Evolutionary conservation across 2,888 invertebrate genomes (phyloP).

Genomic region (Amblyteles armatorius): DNA sequence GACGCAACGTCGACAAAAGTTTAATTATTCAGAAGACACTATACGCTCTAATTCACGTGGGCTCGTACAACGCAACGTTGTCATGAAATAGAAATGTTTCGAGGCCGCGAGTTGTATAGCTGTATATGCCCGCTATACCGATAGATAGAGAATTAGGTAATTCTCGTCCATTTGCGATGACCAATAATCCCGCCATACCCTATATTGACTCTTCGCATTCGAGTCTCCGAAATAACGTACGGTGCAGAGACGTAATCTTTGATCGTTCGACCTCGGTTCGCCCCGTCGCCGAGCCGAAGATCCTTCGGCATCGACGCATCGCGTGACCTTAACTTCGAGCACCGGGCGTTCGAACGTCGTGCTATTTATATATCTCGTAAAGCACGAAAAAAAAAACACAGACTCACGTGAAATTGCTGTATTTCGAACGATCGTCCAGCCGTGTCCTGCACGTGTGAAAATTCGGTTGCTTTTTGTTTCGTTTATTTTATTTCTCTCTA

Average conservation of each 20-base stretch:
- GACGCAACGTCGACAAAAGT: constrained; percentile 43
- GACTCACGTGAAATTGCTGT: not conserved
- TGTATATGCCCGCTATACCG: not conserved
- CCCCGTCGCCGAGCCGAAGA: constrained; percentile 43
- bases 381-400: not conserved
- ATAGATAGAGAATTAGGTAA: constrained; percentile 42
- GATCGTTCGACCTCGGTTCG: constrained; percentile 61
- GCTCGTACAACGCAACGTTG: constrained; percentile 1
- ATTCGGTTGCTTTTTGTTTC: constrained; percentile 39
- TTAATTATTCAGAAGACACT: constrained; percentile 45
- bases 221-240: constrained; percentile 66
- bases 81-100: constrained; percentile 31
- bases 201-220: constrained; percentile 66
- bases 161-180: constrained; percentile 34
- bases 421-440: constrained; percentile 22
- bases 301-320: constrained; percentile 60
- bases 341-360: not conserved
- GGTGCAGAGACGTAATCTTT: constrained; percentile 65
- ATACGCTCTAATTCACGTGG: constrained; percentile 4
- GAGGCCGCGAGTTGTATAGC: not conserved
- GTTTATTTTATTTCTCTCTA: constrained; percentile 29
- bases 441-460: constrained; percentile 9
- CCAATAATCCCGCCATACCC: constrained; percentile 10
- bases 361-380: constrained; percentile 30
- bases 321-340: constrained; percentile 65